Evolutionary conservation across 2,888 invertebrate genomes (phyloP).

Genomic region (Trichopria drosophilae): DNA sequence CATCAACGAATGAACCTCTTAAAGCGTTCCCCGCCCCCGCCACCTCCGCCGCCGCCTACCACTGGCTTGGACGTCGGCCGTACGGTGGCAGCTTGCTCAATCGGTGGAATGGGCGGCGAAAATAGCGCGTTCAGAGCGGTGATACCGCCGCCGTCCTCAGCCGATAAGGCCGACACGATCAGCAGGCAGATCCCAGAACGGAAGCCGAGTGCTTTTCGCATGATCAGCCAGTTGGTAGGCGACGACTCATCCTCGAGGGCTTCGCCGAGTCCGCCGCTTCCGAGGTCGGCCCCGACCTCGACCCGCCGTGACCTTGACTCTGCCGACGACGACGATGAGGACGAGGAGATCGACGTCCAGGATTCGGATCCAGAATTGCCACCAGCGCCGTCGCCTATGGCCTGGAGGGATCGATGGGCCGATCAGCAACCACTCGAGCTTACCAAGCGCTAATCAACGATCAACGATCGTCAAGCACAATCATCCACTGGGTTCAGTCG

Average conservation of each 20-base stretch:
- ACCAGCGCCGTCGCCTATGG: constrained; percentile 57
- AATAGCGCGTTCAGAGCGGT: constrained; percentile 85
- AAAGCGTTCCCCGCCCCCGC: constrained; percentile 73
- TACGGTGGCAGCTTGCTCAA: constrained; percentile 49
- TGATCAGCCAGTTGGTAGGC: constrained; percentile 55
- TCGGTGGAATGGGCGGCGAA: constrained; percentile 81
- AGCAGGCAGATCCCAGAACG: constrained; percentile 36
- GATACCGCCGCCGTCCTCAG: constrained; percentile 64
- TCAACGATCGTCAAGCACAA: constrained; percentile 15
- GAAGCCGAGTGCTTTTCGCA: constrained; percentile 55
- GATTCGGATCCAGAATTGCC: constrained; percentile 70
- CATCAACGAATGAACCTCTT: constrained; percentile 93
- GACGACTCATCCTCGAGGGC: constrained; percentile 42
- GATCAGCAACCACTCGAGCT: constrained; percentile 69
- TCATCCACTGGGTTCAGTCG: not conserved
- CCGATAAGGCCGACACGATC: constrained; percentile 19
- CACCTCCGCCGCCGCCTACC: constrained; percentile 57
- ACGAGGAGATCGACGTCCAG: constrained; percentile 85
- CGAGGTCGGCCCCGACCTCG: not conserved
- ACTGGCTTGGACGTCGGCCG: constrained; percentile 51
- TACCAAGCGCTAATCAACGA: constrained; percentile 71
- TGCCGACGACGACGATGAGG: constrained; percentile 55
- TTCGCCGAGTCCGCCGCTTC: constrained; percentile 19
- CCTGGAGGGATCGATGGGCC: constrained; percentile 52
- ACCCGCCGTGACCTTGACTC: constrained; percentile 30